A percentile compares a stretch with the other conserved stretches of the same genome.
These are phyloP conservation scores for Aptenodytes patagonicus DNA, from an alignment of 2,113 vertebrate species.

Conservation along the genomic window DNA sequence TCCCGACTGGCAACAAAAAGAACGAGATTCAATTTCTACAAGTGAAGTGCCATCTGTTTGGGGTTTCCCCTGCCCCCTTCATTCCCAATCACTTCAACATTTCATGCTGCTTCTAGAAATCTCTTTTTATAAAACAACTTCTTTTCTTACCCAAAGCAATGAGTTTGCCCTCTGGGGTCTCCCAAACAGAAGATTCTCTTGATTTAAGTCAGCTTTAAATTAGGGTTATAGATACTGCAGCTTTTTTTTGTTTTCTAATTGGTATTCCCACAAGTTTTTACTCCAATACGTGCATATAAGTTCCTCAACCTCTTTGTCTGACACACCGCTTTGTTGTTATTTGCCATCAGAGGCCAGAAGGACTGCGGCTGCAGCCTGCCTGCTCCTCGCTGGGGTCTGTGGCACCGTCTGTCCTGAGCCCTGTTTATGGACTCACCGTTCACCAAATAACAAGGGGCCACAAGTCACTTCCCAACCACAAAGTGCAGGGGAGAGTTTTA, in stretches of 20 bases:
- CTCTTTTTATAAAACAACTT: neutral
- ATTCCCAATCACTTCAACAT: neutral
- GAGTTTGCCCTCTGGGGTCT: neutral
- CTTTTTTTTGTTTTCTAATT: neutral
- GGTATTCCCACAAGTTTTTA: neutral
- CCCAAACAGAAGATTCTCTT: neutral
- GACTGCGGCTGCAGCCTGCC: accelerated
- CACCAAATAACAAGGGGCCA: neutral
- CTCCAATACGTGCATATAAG: neutral
- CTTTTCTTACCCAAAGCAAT: neutral
- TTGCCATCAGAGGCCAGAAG: neutral
- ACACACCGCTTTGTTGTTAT: too few relatives aligned
- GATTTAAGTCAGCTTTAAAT: neutral
- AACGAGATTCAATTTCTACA: accelerated
- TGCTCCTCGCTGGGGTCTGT: accelerated
- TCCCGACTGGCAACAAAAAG: accelerated
- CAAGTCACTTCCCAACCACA: neutral
- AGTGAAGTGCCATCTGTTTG: neutral
- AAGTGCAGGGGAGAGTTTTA: neutral
- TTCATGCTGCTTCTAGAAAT: neutral
- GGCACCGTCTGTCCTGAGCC: neutral
- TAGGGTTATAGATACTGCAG: neutral
- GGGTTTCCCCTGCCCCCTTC: too few relatives aligned
- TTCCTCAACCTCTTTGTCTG: neutral
- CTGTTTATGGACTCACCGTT: neutral